Conservation (phyloP, 30 jellyfish, hydroid and myxozoan genomes). For the Hydractinia symbiolongicarpus region DNA sequence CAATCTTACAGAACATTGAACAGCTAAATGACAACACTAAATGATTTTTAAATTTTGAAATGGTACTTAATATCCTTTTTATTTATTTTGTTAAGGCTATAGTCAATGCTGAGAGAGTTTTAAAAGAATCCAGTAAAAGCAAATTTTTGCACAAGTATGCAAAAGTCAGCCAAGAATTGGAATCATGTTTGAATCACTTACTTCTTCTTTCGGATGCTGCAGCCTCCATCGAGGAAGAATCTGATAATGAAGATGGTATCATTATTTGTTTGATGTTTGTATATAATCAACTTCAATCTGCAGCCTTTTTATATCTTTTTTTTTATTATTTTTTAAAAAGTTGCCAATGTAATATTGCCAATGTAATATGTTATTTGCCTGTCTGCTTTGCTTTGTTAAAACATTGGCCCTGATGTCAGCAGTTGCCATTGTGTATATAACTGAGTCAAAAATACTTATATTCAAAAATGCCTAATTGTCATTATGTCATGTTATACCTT, state of each 20-base stretch:
- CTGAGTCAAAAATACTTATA: no score
- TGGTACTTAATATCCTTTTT: no score
- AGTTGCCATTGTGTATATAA: no score
- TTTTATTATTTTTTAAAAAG: not conserved
- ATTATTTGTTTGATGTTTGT: not conserved
- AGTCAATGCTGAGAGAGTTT: constrained; percentile 7
- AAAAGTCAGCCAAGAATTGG: constrained; percentile 14
- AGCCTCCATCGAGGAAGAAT: constrained; percentile 5
- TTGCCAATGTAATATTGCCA: not conserved
- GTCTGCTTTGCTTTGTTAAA: no score
- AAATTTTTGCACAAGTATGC: constrained; percentile 7
- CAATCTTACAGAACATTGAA: no score
- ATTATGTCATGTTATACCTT: no score
- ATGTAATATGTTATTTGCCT: no score
- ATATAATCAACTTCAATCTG: not conserved
- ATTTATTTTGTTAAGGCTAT: not conserved
- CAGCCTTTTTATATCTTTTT: not conserved
- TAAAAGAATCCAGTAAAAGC: constrained; percentile 8
- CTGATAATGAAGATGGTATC: constrained; percentile 6
- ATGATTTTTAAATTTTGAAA: no score
- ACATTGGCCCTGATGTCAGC: no score
- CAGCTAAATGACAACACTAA: no score
- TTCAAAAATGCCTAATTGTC: no score
- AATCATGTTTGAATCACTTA: constrained; percentile 19
- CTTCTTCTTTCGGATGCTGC: constrained; percentile 13